Conservation (phyloP, 2,888 invertebrate species). For the Diachrysia chrysitis region DNA sequence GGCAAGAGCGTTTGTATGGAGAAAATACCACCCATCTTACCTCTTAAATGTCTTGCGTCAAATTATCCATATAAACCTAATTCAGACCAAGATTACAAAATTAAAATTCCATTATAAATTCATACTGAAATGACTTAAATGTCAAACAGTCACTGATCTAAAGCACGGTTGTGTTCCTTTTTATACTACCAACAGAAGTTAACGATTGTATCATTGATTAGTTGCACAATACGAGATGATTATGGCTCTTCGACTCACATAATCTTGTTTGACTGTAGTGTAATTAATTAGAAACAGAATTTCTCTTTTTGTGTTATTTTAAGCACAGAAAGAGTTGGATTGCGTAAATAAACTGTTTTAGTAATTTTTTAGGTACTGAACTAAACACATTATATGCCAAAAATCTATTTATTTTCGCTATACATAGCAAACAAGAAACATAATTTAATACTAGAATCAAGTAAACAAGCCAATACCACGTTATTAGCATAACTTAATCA, state of each 20-base stretch:
- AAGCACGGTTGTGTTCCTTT: constrained; percentile 26
- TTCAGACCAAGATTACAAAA: too few species aligned
- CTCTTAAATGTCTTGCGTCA: too few species aligned
- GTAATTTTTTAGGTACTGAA: not conserved
- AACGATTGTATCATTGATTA: constrained; percentile 18
- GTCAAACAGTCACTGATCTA: constrained; percentile 13
- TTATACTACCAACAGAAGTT: constrained; percentile 15
- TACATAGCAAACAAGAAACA: not conserved
- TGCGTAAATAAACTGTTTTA: constrained; percentile 3
- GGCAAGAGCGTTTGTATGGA: too few species aligned
- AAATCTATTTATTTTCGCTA: not conserved
- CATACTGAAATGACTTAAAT: not conserved
- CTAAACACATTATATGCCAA: not conserved
- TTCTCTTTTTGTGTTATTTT: constrained; percentile 11
- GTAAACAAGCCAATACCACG: not conserved
- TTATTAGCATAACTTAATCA: not conserved
- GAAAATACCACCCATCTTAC: too few species aligned
- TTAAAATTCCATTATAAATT: too few species aligned
- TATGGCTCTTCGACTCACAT: constrained; percentile 6
- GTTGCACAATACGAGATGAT: constrained; percentile 30
- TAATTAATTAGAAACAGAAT: constrained; percentile 24
- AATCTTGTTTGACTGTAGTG: constrained; percentile 6
- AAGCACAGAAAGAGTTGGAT: not conserved
- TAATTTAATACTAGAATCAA: not conserved
- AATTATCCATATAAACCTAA: too few species aligned